A percentile compares a stretch with the other conserved stretches of the same genome.
Evolutionary conservation across 1,140 invertebrate genomes (phyloP).

Genomic region (Brachionus koreanus): DNA sequence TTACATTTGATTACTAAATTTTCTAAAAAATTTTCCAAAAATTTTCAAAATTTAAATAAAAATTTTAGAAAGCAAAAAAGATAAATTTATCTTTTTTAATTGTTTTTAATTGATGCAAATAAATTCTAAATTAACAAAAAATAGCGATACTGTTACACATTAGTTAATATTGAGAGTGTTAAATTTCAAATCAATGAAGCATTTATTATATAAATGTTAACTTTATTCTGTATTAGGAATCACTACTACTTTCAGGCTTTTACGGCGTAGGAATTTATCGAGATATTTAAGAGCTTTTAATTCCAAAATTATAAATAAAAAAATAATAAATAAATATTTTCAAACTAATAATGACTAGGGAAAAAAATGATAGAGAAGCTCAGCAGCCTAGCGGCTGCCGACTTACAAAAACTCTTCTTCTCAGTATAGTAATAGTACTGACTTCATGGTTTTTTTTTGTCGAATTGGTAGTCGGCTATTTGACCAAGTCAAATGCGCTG

Average conservation of each 20-base stretch:
- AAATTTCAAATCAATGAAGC: too few species aligned
- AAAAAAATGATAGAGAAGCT: neutral
- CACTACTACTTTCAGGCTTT: neutral
- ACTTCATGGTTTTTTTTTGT: slow-evolving; percentile 59
- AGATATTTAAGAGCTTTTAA: neutral
- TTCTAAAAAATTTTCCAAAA: too few species aligned
- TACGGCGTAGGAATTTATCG: neutral
- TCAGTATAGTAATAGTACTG: neutral
- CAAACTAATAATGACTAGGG: neutral
- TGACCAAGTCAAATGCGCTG: slow-evolving; percentile 62
- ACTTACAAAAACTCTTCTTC: neutral
- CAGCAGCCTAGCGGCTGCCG: neutral
- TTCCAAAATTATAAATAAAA: neutral
- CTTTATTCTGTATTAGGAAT: neutral
- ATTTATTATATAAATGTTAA: neutral
- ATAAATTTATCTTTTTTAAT: too few species aligned
- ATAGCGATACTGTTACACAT: too few species aligned
- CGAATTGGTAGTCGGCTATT: slow-evolving; percentile 62
- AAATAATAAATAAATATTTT: neutral
- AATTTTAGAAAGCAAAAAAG: too few species aligned
- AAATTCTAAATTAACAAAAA: too few species aligned
- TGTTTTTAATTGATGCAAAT: too few species aligned
- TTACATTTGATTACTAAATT: too few species aligned
- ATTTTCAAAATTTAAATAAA: too few species aligned
- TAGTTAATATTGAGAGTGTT: too few species aligned